These are phyloP conservation scores for Apantesis nais DNA, from an alignment of 2,888 invertebrate species.

Conservation along the genomic window DNA sequence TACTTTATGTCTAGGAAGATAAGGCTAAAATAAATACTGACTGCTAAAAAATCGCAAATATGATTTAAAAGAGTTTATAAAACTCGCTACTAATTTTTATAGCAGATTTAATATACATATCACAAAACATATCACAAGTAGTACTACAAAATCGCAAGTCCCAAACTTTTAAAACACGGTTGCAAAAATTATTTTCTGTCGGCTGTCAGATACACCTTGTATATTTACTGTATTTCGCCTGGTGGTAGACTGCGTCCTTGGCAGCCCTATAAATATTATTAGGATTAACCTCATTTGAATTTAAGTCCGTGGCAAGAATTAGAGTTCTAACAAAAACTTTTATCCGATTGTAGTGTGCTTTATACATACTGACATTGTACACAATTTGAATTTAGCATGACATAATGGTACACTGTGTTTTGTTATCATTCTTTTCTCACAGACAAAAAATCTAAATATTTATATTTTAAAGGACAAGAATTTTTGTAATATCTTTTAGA, in stretches of 20 bases:
- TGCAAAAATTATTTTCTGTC: background rate
- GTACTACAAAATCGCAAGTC: no score
- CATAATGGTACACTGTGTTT: background rate
- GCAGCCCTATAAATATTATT: slow-evolving; percentile 45
- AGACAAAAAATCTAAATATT: no score
- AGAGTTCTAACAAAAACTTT: slow-evolving; percentile 15
- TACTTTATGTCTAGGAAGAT: background rate
- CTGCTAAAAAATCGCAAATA: background rate
- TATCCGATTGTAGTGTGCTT: slow-evolving; percentile 17
- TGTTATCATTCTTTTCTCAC: no score
- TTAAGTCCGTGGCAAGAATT: slow-evolving; percentile 26
- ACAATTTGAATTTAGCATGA: background rate
- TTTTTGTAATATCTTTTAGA: no score
- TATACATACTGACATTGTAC: background rate
- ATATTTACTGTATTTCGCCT: slow-evolving; percentile 10
- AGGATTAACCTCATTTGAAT: slow-evolving; percentile 52
- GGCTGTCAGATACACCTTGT: slow-evolving; percentile 7
- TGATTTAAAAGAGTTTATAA: background rate
- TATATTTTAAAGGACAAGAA: background rate
- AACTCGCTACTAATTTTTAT: no score
- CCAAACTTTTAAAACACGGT: background rate
- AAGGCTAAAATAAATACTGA: background rate
- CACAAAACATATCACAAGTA: no score
- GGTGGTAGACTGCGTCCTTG: slow-evolving; percentile 38
- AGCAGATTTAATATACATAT: no score